These are phyloP conservation scores for Torymus tubicola DNA, from an alignment of 2,888 invertebrate species.

Conservation along the genomic window DNA sequence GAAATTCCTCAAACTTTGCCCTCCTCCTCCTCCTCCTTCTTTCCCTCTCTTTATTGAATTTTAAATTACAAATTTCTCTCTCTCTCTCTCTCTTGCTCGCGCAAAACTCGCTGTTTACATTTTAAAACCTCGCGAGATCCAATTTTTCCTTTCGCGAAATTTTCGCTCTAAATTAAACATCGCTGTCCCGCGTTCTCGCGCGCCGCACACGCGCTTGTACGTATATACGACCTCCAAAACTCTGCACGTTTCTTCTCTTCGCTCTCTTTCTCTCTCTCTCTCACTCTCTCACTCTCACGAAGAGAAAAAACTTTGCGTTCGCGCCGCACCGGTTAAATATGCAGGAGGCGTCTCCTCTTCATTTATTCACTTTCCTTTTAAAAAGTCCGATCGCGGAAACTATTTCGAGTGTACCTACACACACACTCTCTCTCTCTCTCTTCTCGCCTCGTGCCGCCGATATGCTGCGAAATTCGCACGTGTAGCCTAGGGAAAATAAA, in stretches of 20 bases:
- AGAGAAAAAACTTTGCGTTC: no score
- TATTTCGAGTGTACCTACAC: constrained; percentile 36
- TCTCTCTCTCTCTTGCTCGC: no score
- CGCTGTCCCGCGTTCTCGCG: neutral
- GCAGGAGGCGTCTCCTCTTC: constrained; percentile 35
- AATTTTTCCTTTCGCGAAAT: neutral
- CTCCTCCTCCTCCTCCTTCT: no score
- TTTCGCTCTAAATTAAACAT: neutral
- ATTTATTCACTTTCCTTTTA: constrained; percentile 34
- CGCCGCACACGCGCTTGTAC: neutral
- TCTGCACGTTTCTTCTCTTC: no score
- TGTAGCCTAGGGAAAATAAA: constrained; percentile 17
- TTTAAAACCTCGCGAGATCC: neutral
- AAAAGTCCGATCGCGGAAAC: neutral
- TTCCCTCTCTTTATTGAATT: no score
- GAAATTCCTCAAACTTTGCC: no score
- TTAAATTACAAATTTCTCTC: no score
- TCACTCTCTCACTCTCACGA: no score
- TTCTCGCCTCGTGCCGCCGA: neutral
- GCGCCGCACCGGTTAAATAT: constrained; percentile 15
- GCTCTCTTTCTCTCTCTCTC: no score
- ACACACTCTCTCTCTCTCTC: no score
- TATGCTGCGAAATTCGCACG: constrained; percentile 4
- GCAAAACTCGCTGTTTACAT: no score
- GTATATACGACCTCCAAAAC: no score